A percentile compares a stretch with the other conserved stretches of the same genome.
Evolutionary conservation across 1,140 invertebrate species (phyloP).

Genomic region (Nylanderia fulva): DNA sequence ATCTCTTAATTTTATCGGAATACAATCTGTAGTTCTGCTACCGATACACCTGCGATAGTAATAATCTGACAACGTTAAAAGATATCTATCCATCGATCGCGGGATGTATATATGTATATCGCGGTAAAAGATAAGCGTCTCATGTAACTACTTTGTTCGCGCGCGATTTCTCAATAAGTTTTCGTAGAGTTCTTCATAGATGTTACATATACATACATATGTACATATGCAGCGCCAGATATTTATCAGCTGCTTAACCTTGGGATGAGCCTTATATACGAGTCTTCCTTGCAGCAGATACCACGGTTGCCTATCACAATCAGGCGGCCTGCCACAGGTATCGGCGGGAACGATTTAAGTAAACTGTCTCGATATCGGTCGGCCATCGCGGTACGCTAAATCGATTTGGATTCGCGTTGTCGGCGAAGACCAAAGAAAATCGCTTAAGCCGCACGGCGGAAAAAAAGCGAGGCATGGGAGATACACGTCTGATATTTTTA

Average conservation of each 20-base stretch:
- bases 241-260: conserved; percentile 53
- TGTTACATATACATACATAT: conserved; percentile 34
- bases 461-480: conserved; percentile 36
- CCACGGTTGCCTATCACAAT: conserved; percentile 49
- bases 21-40: conserved; percentile 27
- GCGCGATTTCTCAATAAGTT: conserved; percentile 44
- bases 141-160: conserved; percentile 48
- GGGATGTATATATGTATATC: background rate
- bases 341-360: conserved; percentile 43
- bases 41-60: conserved; percentile 34
- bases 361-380: conserved; percentile 55
- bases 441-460: conserved; percentile 38
- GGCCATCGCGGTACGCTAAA: conserved; percentile 43
- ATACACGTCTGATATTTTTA: conserved; percentile 45
- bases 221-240: conserved; percentile 9
- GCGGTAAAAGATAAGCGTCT: conserved; percentile 22
- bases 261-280: background rate
- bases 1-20: conserved; percentile 2
- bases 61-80: conserved; percentile 22
- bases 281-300: conserved; percentile 24
- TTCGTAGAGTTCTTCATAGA: conserved; percentile 13
- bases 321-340: conserved; percentile 27
- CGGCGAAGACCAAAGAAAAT: conserved; percentile 61
- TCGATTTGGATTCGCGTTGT: conserved; percentile 53
- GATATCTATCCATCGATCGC: conserved; percentile 37